Conservation (phyloP, 2,888 invertebrate genomes). For the Pasiphila rectangulata region DNA sequence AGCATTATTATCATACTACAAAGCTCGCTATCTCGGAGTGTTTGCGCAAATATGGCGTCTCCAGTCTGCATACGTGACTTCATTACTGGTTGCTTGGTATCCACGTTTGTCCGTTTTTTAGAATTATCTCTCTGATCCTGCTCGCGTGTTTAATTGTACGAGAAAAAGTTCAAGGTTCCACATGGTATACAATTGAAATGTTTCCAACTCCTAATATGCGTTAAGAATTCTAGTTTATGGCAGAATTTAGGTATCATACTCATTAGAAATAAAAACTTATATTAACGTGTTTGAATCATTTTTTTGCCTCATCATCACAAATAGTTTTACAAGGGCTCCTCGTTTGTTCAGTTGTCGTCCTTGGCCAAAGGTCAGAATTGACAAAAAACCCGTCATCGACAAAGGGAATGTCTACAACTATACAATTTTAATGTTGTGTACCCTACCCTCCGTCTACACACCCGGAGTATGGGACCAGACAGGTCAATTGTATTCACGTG, state of each 20-base stretch:
- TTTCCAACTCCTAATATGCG: no score
- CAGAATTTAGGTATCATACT: no score
- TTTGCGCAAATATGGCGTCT: constrained; percentile 72
- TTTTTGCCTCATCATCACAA: neutral
- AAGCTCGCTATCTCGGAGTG: constrained; percentile 68
- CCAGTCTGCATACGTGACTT: constrained; percentile 58
- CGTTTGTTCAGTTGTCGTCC: constrained; percentile 36
- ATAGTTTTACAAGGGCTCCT: constrained; percentile 1
- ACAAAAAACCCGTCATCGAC: constrained; percentile 37
- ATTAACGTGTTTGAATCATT: neutral
- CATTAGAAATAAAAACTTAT: neutral
- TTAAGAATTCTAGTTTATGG: no score
- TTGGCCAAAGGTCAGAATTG: constrained; percentile 38
- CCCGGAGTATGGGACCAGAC: constrained; percentile 46
- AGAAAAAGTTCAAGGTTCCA: no score
- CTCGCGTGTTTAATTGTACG: constrained; percentile 12
- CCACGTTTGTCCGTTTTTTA: constrained; percentile 36
- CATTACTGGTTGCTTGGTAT: constrained; percentile 40
- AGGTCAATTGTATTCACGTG: constrained; percentile 56
- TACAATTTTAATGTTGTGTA: constrained; percentile 36
- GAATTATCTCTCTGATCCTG: constrained; percentile 15
- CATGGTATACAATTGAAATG: no score
- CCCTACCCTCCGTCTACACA: constrained; percentile 33
- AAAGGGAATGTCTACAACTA: constrained; percentile 27
- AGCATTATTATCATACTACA: constrained; percentile 65